Conservation (phyloP, 2,888 invertebrate genomes). For the Eueremaeus valkanovi region DNA sequence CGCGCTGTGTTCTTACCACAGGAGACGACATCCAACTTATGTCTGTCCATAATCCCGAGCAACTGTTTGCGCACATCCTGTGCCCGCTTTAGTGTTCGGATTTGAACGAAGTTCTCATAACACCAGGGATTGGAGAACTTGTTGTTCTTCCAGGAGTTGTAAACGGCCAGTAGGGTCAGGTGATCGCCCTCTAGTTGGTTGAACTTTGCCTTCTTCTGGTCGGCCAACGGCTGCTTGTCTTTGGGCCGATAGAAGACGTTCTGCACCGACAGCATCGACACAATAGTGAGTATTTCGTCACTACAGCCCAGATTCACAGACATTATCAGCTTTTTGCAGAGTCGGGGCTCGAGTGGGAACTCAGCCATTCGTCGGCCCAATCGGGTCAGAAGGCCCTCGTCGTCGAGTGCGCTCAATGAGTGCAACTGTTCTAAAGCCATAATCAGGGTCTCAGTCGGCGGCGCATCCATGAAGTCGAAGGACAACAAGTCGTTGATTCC, state of each 20-base stretch:
- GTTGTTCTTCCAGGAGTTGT: constrained; percentile 98
- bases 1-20: constrained; percentile 92
- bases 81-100: constrained; percentile 89
- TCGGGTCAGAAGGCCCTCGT: constrained; percentile 66
- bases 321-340: constrained; percentile 98
- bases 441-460: constrained; percentile 89
- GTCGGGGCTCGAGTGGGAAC: constrained; percentile 95
- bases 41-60: constrained; percentile 94
- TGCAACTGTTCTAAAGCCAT: constrained; percentile 96
- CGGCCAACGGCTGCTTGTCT: constrained; percentile 93
- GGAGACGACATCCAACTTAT: constrained; percentile 92
- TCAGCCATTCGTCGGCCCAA: constrained; percentile 89
- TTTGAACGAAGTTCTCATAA: constrained; percentile 98
- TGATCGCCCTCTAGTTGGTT: constrained; percentile 99
- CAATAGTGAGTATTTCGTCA: constrained; percentile 96
- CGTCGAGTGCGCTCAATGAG: constrained; percentile 92
- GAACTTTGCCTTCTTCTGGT: constrained; percentile 98
- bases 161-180: constrained; percentile 92
- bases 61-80: constrained; percentile 97
- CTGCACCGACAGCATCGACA: constrained; percentile 97
- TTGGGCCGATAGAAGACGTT: constrained; percentile 86
- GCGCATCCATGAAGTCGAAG: constrained; percentile 99
- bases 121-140: constrained; percentile 99
- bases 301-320: constrained; percentile 95
- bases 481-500: constrained; percentile 96